Evolutionary conservation across 1,140 invertebrate species (phyloP).

Genomic region (Anthonomus grandis): DNA sequence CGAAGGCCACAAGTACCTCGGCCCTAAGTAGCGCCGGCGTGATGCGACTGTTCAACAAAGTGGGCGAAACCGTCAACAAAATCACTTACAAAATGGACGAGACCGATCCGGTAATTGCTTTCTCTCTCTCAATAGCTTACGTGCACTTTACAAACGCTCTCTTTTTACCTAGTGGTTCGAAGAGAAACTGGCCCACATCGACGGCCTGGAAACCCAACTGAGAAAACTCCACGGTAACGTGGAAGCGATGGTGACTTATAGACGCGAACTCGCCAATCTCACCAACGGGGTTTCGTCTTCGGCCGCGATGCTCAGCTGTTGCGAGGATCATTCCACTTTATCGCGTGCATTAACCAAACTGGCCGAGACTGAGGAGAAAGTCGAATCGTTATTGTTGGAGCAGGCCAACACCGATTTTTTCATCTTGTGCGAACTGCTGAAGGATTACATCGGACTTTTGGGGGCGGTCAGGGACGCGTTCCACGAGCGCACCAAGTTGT

Average conservation of each 20-base stretch:
- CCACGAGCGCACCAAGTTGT: slow-evolving; percentile 95
- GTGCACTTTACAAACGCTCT: neutral
- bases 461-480: slow-evolving; percentile 96
- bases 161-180: slow-evolving; percentile 89
- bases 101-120: slow-evolving; percentile 81
- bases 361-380: slow-evolving; percentile 87
- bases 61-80: slow-evolving; percentile 97
- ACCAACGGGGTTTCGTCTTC: slow-evolving; percentile 84
- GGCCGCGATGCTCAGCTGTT: slow-evolving; percentile 87
- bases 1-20: slow-evolving; percentile 93
- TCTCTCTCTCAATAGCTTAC: neutral
- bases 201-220: slow-evolving; percentile 86
- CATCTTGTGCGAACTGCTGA: slow-evolving; percentile 87
- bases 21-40: slow-evolving; percentile 95
- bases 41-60: slow-evolving; percentile 91
- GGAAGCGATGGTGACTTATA: slow-evolving; percentile 81
- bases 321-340: slow-evolving; percentile 92
- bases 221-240: slow-evolving; percentile 84
- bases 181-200: slow-evolving; percentile 89
- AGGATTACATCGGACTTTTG: slow-evolving; percentile 93
- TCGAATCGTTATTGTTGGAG: slow-evolving; percentile 83
- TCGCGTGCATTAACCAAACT: slow-evolving; percentile 90
- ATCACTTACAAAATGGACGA: slow-evolving; percentile 99
- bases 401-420: slow-evolving; percentile 96
- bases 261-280: slow-evolving; percentile 78